Conservation (phyloP, 64 coral and sea anemone species). For the Montipora capricornis region DNA sequence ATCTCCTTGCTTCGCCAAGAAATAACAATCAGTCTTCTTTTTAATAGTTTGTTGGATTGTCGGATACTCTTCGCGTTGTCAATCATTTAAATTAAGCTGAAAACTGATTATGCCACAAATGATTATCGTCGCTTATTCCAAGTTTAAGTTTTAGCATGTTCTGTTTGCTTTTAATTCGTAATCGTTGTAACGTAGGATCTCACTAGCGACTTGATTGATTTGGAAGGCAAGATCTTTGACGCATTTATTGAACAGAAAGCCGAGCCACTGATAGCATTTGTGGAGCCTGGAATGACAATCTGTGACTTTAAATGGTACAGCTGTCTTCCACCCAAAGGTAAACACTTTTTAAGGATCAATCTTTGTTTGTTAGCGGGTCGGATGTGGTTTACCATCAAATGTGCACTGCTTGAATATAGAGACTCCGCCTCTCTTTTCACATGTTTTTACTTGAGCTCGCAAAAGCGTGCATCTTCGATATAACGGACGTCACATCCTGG, state of each 20-base stretch:
- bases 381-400: no score
- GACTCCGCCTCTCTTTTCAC: no score
- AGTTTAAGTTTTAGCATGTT: no score
- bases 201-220: slow-evolving; percentile 63
- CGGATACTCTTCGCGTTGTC: not conserved
- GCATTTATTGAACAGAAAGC: slow-evolving; percentile 97
- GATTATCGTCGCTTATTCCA: no score
- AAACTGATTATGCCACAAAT: not conserved
- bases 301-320: slow-evolving; percentile 94
- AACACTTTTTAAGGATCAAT: not conserved
- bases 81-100: not conserved
- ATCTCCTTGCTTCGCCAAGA: no score
- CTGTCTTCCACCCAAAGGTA: slow-evolving; percentile 93
- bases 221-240: slow-evolving; percentile 93
- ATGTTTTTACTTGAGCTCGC: no score
- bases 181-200: slow-evolving; percentile 48
- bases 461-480: no score
- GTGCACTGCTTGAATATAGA: no score
- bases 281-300: slow-evolving; percentile 90
- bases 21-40: no score
- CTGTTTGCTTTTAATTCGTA: no score
- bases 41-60: not conserved
- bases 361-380: no score
- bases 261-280: slow-evolving; percentile 73
- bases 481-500: no score